Evolutionary conservation across 2,797 vertebrate species (phyloP).

Genomic region (Acridotheres tristis): DNA sequence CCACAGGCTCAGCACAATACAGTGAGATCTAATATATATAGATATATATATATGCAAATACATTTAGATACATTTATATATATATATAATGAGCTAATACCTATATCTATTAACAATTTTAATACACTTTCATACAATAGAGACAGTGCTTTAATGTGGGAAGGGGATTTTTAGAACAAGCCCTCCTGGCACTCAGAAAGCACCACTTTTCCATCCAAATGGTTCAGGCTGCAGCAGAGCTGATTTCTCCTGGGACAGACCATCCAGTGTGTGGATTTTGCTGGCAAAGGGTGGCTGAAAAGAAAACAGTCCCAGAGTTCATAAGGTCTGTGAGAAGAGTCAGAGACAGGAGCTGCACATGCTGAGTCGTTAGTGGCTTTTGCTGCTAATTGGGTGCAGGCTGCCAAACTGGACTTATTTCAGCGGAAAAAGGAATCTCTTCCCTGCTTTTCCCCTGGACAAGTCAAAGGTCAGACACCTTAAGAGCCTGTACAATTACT

Average conservation of each 20-base stretch:
- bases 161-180: background rate
- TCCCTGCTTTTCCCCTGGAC: background rate
- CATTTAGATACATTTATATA: background rate
- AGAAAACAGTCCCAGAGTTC: slow-evolving; percentile 25
- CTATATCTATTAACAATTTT: background rate
- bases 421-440: slow-evolving; percentile 15
- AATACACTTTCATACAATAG: background rate
- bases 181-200: background rate
- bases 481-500: background rate
- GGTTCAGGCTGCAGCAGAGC: background rate
- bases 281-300: background rate
- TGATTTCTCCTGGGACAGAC: background rate
- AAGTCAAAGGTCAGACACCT: slow-evolving; percentile 31
- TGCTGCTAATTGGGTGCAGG: background rate
- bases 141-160: background rate
- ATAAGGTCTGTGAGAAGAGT: slow-evolving; percentile 36
- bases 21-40: background rate
- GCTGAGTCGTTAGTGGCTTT: slow-evolving; percentile 10
- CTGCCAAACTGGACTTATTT: slow-evolving; percentile 23
- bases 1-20: background rate
- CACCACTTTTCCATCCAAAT: background rate
- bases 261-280: background rate
- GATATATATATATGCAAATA: background rate
- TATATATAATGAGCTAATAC: background rate
- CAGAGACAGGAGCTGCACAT: background rate